Evolutionary conservation across 2,113 vertebrate species (phyloP).

Genomic region (Turdus rufiventris): DNA sequence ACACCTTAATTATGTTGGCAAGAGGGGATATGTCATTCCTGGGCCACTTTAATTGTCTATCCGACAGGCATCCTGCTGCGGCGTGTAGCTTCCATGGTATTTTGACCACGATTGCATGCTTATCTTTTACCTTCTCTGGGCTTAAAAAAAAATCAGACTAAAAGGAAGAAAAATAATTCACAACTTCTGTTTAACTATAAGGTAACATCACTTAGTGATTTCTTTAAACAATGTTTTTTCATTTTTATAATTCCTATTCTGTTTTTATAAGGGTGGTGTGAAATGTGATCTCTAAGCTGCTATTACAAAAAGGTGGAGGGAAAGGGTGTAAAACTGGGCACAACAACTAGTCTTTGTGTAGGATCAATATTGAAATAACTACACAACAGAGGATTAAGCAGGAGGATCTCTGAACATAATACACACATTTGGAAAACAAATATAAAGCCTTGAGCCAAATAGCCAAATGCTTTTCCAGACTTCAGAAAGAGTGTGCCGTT

Average conservation of each 20-base stretch:
- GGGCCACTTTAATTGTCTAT: conserved; percentile 86
- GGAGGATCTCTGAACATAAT: conserved; percentile 49
- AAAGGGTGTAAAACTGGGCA: not conserved
- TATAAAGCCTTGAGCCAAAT: not conserved
- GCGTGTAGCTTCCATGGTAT: conserved; percentile 66
- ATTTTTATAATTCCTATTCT: not conserved
- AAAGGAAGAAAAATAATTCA: not conserved
- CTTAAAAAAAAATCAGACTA: not conserved
- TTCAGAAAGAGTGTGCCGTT: conserved; percentile 4
- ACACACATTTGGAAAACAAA: conserved; percentile 53
- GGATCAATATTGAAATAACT: conserved; percentile 58
- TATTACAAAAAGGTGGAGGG: not conserved
- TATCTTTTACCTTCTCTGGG: conserved; percentile 38
- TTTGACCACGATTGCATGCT: conserved; percentile 50
- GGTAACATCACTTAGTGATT: not conserved
- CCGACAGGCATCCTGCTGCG: conserved; percentile 76
- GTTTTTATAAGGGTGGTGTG: not conserved
- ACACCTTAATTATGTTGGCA: conserved; percentile 99
- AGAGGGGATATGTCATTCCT: conserved; percentile 89
- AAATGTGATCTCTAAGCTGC: not conserved
- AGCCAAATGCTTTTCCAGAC: not conserved
- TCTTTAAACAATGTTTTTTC: not conserved
- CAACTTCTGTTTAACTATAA: conserved; percentile 16
- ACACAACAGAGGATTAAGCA: conserved; percentile 4
- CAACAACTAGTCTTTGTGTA: not conserved